phyloP scores from a whole-genome alignment of 2,797 vertebrate genomes.

The Anas bernieri region DNA sequence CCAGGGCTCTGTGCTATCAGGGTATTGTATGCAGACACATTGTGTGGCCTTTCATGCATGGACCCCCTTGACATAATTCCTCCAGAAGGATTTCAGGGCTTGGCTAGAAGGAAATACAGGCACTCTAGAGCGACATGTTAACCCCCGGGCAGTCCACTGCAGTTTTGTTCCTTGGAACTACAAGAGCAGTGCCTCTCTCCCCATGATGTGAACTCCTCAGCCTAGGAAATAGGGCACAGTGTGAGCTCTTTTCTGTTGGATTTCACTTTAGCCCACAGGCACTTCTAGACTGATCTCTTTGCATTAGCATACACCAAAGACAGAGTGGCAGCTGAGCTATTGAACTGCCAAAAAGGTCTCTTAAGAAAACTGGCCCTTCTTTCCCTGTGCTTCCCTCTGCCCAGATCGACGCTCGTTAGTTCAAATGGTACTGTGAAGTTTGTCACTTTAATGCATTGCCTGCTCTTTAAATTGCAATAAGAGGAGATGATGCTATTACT shows the following conservation, averaged over 20 bases:
- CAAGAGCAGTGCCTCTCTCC: not conserved
- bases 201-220: not conserved
- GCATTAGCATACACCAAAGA: not conserved
- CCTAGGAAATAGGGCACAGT: not conserved
- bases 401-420: not conserved
- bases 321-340: not conserved
- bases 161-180: not conserved
- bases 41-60: not conserved
- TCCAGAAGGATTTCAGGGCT: not conserved
- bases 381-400: not conserved
- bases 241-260: not conserved
- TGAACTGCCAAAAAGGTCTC: not conserved
- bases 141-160: not conserved
- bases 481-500: slow-evolving; percentile 1
- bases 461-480: not conserved
- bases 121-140: not conserved
- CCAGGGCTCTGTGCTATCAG: not conserved
- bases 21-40: not conserved
- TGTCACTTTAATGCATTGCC: not conserved
- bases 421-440: slow-evolving; percentile 2
- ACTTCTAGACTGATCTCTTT: not conserved
- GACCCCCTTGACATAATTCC: not conserved
- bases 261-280: not conserved
- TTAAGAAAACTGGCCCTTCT: not conserved
- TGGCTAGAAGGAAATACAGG: not conserved